Conservation (phyloP, 2,888 invertebrate genomes). For the Polymixis flavicincta region DNA sequence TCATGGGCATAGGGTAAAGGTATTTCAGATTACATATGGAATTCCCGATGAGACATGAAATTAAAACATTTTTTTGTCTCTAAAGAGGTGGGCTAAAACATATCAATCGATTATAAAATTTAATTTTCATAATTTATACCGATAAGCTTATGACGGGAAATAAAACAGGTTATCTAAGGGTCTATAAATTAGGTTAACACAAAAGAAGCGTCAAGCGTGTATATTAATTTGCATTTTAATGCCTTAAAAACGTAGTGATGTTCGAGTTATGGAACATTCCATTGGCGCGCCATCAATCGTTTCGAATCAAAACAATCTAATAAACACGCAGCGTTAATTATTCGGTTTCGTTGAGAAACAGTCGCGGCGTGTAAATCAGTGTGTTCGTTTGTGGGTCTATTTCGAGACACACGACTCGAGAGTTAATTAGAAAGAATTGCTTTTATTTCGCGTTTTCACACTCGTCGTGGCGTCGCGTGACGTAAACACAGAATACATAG, state of each 20-base stretch:
- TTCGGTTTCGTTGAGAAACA: constrained; percentile 85
- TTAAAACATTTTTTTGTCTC: constrained; percentile 41
- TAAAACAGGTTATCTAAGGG: constrained; percentile 55
- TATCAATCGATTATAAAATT: constrained; percentile 42
- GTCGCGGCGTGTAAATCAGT: constrained; percentile 87
- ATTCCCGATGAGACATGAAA: constrained; percentile 9
- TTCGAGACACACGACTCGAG: constrained; percentile 80
- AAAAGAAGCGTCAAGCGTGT: constrained; percentile 58
- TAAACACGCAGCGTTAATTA: constrained; percentile 88
- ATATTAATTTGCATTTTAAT: constrained; percentile 66
- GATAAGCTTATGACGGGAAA: constrained; percentile 32
- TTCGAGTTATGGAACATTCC: constrained; percentile 69
- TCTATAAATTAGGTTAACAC: constrained; percentile 61
- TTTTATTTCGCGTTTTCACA: constrained; percentile 90
- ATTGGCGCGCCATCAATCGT: constrained; percentile 79
- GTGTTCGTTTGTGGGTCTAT: constrained; percentile 81
- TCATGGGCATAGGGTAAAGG: background rate
- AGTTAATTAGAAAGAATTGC: constrained; percentile 91
- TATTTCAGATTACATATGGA: background rate
- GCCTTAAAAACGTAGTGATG: constrained; percentile 61
- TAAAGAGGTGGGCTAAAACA: constrained; percentile 23
- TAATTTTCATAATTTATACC: constrained; percentile 55
- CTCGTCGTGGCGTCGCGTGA: constrained; percentile 82
- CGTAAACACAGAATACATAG: constrained; percentile 68
- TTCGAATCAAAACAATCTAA: constrained; percentile 88